These are phyloP conservation scores for Oreortyx pictus DNA, from an alignment of 2,797 vertebrate species.

Conservation along the genomic window DNA sequence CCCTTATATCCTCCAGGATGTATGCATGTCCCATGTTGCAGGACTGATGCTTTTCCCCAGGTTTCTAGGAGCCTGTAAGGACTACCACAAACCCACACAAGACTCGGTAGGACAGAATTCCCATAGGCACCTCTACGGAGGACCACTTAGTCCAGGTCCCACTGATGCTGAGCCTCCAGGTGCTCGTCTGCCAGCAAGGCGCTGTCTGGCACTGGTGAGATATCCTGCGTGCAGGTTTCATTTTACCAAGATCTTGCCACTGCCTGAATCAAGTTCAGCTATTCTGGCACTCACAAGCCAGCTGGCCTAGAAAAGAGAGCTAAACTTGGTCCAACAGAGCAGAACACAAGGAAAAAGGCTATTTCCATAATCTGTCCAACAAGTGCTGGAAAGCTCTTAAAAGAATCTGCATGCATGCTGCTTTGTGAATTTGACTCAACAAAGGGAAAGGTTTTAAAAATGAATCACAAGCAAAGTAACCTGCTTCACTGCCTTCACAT, in stretches of 20 bases:
- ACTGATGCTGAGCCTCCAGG: fast-evolving
- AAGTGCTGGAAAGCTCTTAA: not conserved
- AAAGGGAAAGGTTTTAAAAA: not conserved
- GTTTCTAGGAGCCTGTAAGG: not conserved
- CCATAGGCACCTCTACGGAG: not conserved
- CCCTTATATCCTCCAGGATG: not conserved
- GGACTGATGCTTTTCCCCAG: not conserved
- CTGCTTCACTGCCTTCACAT: not conserved
- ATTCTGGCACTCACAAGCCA: not conserved
- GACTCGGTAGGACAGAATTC: not conserved
- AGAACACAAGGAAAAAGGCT: not conserved
- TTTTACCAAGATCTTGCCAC: not conserved
- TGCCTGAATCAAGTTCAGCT: not conserved
- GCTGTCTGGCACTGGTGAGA: not conserved
- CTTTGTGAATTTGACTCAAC: not conserved
- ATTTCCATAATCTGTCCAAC: not conserved
- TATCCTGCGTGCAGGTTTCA: fast-evolving
- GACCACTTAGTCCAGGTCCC: not conserved
- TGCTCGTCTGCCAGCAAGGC: fast-evolving
- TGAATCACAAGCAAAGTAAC: not conserved
- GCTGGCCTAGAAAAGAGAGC: not conserved
- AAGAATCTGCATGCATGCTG: not conserved
- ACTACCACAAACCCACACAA: fast-evolving
- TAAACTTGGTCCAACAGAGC: not conserved
- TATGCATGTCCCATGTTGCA: not conserved